Evolutionary conservation across 2,113 vertebrate species (phyloP), one percentile per base, ranked within the genome.

Genomic region (Ptychochromis oligacanthus): DNA sequence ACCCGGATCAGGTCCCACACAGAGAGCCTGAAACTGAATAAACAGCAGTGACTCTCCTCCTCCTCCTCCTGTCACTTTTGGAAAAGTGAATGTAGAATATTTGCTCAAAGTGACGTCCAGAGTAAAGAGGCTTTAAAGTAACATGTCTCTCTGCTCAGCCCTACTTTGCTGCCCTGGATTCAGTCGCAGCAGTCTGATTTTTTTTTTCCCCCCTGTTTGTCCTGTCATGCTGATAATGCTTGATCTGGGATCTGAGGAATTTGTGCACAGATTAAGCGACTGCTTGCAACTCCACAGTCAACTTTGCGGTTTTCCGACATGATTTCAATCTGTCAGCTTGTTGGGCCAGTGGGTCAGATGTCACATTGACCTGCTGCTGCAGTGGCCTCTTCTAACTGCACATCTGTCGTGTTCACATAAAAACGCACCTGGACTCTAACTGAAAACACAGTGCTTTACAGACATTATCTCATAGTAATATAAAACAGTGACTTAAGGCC

Each of bases 81-180:
- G 75, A 12, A 61, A 75, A n/a, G 18, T 38, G 17, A 76, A 55
- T 22, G 24, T 15, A 11, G 46, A 24, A 24, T n/a, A 46, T 64
- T 26, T 46, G 7, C 26, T 79, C 11, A 58, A 13, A n/a, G 58
- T 24, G 55, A 84, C 28, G 38, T 52, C 36, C 77, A 43, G 52
- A 81, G 36, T 40, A 40, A 36, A 86, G 18, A 62, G 11, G 54
- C 26, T n/a, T 46, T 52, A 38, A 57, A 8, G 20, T 70, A 54
- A 12, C 26, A 2, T 1, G 12, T 77, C 65, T 77, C 52, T 70
- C 58, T 11, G 17, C 31, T 62, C 52, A 88, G 83, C 72, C 80
- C 85, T 79, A 86, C 82, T 89, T 93, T 78, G n/a, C 40, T 89
- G 89, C 24, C 85, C 85, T 90, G 80, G 86, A 91, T 87, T 84